Evolutionary conservation across 2,888 invertebrate genomes (phyloP), one percentile per base, ranked within the genome.

Genomic region (Chouioia cunea): DNA sequence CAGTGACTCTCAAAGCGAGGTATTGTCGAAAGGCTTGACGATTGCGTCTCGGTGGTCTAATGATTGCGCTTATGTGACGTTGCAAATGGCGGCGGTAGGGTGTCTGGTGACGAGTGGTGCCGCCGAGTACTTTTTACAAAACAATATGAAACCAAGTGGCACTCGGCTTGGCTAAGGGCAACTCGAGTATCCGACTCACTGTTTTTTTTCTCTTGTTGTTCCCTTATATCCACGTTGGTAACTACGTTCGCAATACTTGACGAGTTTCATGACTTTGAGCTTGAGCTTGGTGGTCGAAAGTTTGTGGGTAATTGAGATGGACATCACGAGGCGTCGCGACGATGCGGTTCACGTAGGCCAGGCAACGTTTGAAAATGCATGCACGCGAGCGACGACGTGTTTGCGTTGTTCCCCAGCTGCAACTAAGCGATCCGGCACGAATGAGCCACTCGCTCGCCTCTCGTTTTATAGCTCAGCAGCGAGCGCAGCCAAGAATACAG

Each of bases 101-200:
- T 10, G 68, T 56, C 54, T 56, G 36, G 10, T 2, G 36, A n/a
- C n/a, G 22, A 48, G 48, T 16, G 15, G 48, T 15, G 4, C 0
- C 4, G n/a, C 2, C 50, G 76, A 65, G 73, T 65, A 71, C 74
- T 73, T 74, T 71, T 64, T 72, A 70, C 70, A 75, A 73, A 77
- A 80, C 80, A 81, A 81, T 81, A 80, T 77, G 76, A 77, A 76
- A 76, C 77, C 78, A 74, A 79, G 78, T 75, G 74, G 75, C 80
- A 78, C 81, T 81, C 79, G 76, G 74, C 77, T 60, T 73, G 63
- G 68, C 74, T 36, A 6, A 36, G 74, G 73, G 77, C 76, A 78
- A 77, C 50, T 50, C 16, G 16, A 18, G 79, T 78, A 77, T 80
- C 78, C 76, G 76, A 77, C 76, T 76, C 76, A 77, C 79, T n/a